Base-by-base conservation (phyloP, 2,888 invertebrate species). In the Diloba caeruleocephala region DNA sequence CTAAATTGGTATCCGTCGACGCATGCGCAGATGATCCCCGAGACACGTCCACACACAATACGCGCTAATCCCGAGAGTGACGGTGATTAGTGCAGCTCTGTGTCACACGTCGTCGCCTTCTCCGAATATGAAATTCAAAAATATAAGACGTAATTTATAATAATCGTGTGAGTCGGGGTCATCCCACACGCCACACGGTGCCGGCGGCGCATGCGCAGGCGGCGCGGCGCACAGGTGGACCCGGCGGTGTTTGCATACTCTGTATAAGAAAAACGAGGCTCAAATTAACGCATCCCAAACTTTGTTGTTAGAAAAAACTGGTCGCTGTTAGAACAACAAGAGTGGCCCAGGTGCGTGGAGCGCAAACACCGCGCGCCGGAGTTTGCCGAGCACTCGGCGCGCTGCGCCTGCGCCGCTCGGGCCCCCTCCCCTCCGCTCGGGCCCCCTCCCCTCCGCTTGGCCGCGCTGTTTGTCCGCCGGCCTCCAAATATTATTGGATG, bases 401-500 rank as follows among this genome's bases (percentile, higher is more conserved):
- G 9, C n/a, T 19, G 15, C 8, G n/a, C n/a, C n/a, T n/a, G n/a
- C n/a, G n/a, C 15, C 3, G 12, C 6, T 15, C 8, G n/a, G n/a
- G n/a, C 5, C 3, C 9, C n/a, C 37, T 26, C 31, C 26, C 2
- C 1, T 15, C 3, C 37, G 4, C 17, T 6, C 3, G 32, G 0
- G 21, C 8, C 29, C 9, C 14, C 0, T 5, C 6, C 13, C 21
- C 17, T 8, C 2, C 31, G 2, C 41, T 14, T 13, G 38, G 5
- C 31, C 36, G 25, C 32, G 12, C 49, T 64, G 66, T 68, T 66
- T 70, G 64, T 57, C 39, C 53, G 46, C 33, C 62, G 56, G 39
- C 59, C 68, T 63, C 69, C 84, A 85, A 88, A 88, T 86, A 84
- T 87, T 86, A 88, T 88, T 84, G 86, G 74, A 87, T 78, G 84